A percentile compares a stretch with the other conserved stretches of the same genome.
These are phyloP conservation scores for Tipula lateralis DNA, from an alignment of 2,888 invertebrate genomes.

Conservation along the genomic window DNA sequence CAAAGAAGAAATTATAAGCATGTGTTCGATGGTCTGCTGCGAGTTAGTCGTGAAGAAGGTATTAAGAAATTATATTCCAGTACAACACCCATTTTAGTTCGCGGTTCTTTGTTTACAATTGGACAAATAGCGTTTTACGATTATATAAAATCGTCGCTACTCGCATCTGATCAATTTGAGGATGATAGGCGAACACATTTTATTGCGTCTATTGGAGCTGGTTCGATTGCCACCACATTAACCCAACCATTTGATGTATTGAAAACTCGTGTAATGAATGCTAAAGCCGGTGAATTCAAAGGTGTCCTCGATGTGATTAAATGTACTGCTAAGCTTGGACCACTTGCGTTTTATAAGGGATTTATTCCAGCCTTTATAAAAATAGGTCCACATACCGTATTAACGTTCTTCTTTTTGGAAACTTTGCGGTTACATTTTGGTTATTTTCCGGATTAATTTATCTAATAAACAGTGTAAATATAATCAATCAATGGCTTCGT, in stretches of 20 bases:
- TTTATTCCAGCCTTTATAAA: slow-evolving; percentile 94
- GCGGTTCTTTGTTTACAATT: slow-evolving; percentile 93
- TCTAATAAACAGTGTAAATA: no score
- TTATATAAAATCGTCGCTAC: slow-evolving; percentile 62
- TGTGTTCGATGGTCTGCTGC: slow-evolving; percentile 83
- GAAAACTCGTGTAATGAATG: slow-evolving; percentile 97
- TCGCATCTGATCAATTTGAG: slow-evolving; percentile 60
- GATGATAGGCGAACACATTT: slow-evolving; percentile 89
- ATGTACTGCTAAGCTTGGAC: slow-evolving; percentile 84
- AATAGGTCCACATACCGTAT: slow-evolving; percentile 92
- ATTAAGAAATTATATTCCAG: slow-evolving; percentile 77
- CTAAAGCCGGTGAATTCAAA: slow-evolving; percentile 84
- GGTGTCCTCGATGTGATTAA: slow-evolving; percentile 67
- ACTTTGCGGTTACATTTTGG: slow-evolving; percentile 73
- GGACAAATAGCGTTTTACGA: slow-evolving; percentile 98
- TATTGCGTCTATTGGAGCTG: slow-evolving; percentile 77
- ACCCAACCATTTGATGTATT: slow-evolving; percentile 97
- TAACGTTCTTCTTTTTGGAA: slow-evolving; percentile 96
- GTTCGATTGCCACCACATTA: slow-evolving; percentile 55
- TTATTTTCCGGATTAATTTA: not conserved
- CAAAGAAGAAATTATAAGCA: slow-evolving; percentile 92
- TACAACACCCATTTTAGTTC: slow-evolving; percentile 79
- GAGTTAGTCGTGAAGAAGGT: slow-evolving; percentile 80
- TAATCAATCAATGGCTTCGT: no score
- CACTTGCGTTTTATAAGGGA: slow-evolving; percentile 92